Percentiles rank a stretch among this genome's conserved stretches.
Conservation (phyloP, 2,888 invertebrate genomes). For the Luperina testacea region DNA sequence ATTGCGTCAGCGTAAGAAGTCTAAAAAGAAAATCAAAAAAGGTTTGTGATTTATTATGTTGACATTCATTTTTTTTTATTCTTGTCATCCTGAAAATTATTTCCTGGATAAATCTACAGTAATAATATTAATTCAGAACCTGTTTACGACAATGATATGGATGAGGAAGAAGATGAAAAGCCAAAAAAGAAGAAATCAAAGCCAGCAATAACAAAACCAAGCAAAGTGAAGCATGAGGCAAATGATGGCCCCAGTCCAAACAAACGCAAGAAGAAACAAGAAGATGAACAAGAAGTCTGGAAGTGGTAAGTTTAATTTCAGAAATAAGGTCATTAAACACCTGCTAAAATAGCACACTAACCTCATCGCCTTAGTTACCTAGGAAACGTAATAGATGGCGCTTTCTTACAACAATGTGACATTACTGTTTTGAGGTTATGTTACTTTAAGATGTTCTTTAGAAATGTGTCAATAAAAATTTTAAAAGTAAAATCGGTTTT, state of each 20-base stretch:
- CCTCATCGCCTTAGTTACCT: slow-evolving; percentile 18
- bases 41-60: slow-evolving; percentile 69
- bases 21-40: slow-evolving; percentile 91
- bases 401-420: slow-evolving; percentile 44
- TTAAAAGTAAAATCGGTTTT: slow-evolving; percentile 69
- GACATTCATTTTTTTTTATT: background rate
- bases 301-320: slow-evolving; percentile 92
- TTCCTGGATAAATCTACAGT: background rate
- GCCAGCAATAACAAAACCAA: slow-evolving; percentile 75
- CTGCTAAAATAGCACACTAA: slow-evolving; percentile 8
- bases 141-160: slow-evolving; percentile 90
- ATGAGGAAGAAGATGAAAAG: slow-evolving; percentile 87
- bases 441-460: slow-evolving; percentile 74
- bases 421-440: slow-evolving; percentile 74
- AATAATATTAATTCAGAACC: slow-evolving; percentile 76
- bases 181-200: slow-evolving; percentile 91
- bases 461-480: slow-evolving; percentile 68
- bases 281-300: slow-evolving; percentile 96
- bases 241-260: slow-evolving; percentile 87
- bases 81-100: background rate
- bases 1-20: slow-evolving; percentile 92
- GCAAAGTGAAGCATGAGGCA: slow-evolving; percentile 79
- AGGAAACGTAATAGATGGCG: slow-evolving; percentile 73
- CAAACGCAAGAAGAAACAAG: slow-evolving; percentile 94
- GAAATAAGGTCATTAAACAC: slow-evolving; percentile 41